A percentile compares a stretch with the other conserved stretches of the same genome.
Evolutionary conservation across 2,113 vertebrate genomes (phyloP).

Genomic region (Colaptes auratus): DNA sequence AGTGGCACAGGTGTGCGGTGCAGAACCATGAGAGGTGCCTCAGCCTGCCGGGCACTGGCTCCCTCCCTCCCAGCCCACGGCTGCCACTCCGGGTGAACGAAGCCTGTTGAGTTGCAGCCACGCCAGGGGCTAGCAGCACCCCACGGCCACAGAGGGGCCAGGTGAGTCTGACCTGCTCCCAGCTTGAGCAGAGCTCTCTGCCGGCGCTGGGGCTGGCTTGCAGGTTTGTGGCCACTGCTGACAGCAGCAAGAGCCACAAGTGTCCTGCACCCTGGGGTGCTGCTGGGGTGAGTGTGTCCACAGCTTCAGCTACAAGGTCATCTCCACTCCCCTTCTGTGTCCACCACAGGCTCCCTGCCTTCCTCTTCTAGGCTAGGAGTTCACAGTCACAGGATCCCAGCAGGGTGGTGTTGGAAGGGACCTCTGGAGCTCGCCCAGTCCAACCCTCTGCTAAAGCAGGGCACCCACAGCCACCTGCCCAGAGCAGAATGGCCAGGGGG

Average conservation of each 20-base stretch:
- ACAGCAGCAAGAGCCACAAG: background rate
- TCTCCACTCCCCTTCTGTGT: rapidly evolving
- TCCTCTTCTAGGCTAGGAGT: background rate
- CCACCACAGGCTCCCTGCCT: background rate
- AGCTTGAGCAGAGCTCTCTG: background rate
- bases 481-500: no score
- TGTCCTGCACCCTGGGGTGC: background rate
- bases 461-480: no score
- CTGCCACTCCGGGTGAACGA: background rate
- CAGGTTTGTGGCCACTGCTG: background rate
- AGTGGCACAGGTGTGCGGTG: background rate
- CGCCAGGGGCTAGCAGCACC: background rate
- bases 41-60: background rate
- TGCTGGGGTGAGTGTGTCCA: background rate
- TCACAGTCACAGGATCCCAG: no score
- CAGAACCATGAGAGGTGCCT: no score
- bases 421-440: no score
- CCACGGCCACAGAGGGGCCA: background rate
- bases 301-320: background rate
- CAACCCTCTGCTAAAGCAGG: no score
- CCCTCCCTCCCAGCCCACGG: rapidly evolving
- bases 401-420: no score
- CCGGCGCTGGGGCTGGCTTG: rapidly evolving
- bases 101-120: background rate
- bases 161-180: rapidly evolving